Conservation (phyloP, 1,140 invertebrate species). For the Monomorium pharaonis region DNA sequence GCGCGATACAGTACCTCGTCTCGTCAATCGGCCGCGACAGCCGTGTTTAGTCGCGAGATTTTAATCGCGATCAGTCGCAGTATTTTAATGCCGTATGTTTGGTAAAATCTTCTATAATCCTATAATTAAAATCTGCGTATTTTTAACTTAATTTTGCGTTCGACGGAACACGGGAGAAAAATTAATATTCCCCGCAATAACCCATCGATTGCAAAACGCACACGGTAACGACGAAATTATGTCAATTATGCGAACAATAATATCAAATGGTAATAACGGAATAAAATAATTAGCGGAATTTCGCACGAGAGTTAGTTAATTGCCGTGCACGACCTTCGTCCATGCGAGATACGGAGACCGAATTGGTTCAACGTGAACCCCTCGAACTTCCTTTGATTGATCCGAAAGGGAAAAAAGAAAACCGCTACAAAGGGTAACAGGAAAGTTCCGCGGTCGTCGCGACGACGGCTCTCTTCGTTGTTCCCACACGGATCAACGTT, state of each 20-base stretch:
- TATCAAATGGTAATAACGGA: neutral
- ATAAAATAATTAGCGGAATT: neutral
- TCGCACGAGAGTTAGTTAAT: neutral
- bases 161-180: neutral
- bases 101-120: neutral
- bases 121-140: neutral
- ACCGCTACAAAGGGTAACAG: neutral
- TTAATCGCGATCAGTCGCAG: neutral
- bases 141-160: neutral
- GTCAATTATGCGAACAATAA: neutral
- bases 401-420: slow-evolving; percentile 4
- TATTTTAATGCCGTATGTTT: neutral
- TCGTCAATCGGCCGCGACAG: neutral
- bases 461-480: slow-evolving; percentile 30
- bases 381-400: neutral
- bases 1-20: neutral
- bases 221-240: neutral
- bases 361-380: neutral
- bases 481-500: slow-evolving; percentile 8
- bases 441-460: slow-evolving; percentile 35
- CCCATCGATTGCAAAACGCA: neutral
- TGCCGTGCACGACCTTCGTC: slow-evolving; percentile 51
- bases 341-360: slow-evolving; percentile 32
- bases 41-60: neutral
- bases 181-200: neutral